Percentiles rank a stretch among this genome's conserved stretches.
These are phyloP conservation scores for Chiloscyllium plagiosum DNA, from an alignment of 2,113 vertebrate species.

Conservation along the genomic window DNA sequence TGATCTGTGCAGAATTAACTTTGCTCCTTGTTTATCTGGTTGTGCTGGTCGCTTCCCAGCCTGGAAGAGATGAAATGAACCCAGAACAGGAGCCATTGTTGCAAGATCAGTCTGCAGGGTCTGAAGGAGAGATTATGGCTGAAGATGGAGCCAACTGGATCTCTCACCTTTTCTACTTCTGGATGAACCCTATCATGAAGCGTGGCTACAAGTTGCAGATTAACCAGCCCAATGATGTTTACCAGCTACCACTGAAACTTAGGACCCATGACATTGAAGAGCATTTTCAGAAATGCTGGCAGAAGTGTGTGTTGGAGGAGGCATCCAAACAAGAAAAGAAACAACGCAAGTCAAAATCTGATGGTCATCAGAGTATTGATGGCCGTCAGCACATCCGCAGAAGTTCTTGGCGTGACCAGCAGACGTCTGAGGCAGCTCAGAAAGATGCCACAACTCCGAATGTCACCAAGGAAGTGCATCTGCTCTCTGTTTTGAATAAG, in stretches of 20 bases:
- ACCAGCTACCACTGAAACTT: conserved; percentile 65
- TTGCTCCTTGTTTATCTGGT: conserved; percentile 65
- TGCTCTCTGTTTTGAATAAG: conserved; percentile 67
- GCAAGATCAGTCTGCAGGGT: conserved; percentile 40
- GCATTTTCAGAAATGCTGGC: conserved; percentile 68
- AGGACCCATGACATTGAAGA: conserved; percentile 58
- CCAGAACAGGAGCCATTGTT: conserved; percentile 56
- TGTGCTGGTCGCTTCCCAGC: conserved; percentile 58
- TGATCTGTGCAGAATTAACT: conserved; percentile 61
- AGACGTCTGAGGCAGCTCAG: conserved; percentile 33
- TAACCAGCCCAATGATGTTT: conserved; percentile 62
- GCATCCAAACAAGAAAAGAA: background rate
- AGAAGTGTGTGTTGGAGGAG: conserved; percentile 47
- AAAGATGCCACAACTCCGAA: conserved; percentile 29
- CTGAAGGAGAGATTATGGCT: conserved; percentile 59
- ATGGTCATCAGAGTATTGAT: background rate
- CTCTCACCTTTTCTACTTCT: conserved; percentile 80
- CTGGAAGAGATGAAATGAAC: conserved; percentile 52
- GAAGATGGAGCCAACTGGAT: conserved; percentile 82
- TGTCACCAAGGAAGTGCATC: conserved; percentile 45
- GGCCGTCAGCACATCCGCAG: conserved; percentile 39
- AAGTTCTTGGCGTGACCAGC: conserved; percentile 44
- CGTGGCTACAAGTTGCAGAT: conserved; percentile 67
- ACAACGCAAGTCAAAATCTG: conserved; percentile 46
- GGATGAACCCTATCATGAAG: conserved; percentile 76